Base-by-base conservation (phyloP, 1,140 invertebrate genomes). In the Dinoponera quadriceps region DNA sequence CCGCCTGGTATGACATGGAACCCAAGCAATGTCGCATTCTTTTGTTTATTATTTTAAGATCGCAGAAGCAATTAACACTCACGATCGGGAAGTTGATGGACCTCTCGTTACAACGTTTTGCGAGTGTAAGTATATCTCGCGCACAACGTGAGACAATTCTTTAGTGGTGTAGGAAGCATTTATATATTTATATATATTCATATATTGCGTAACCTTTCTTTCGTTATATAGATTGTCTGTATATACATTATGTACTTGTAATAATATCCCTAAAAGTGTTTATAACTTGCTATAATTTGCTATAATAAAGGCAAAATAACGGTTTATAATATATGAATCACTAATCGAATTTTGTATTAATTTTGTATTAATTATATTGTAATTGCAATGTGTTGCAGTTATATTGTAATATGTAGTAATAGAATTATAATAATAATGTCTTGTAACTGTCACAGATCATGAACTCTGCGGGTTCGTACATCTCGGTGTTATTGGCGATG, bases 401-500 rank as follows among this genome's bases (percentile, higher is more conserved):
- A 9, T 44, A n/a, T n/a, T n/a, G n/a, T n/a, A n/a, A n/a, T n/a
- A n/a, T n/a, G n/a, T n/a, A n/a, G n/a, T n/a, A n/a, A n/a, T 18
- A 54, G 11, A 44, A 44, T 44, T 44, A 5, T 44, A 63, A n/a
- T 33, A n/a, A 27, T 22, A 14, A 29, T 57, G 38, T 44, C 4
- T 11, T 44, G 38, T 44, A 11, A 44, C 11, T 78, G 29, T 84
- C 84, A 27, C 51, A 84, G 86, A 88, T 88, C n/a, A 62, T 88
- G 57, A 88, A 82, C 68, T 60, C 75, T 16, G 84, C 86, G 1
- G 86, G 65, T 33, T 88, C 85, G 0, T 88, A 86, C 20, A 49
- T 86, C 4, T 88, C 86, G 4, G 71, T 88, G 5, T 44, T 88
- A 20, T 55, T 81, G 2, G 85, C 86, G 14, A 84, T 84, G 75